phyloP scores from a whole-genome alignment of 2,797 vertebrate species.

The Odontamblyopus lacepedii region DNA sequence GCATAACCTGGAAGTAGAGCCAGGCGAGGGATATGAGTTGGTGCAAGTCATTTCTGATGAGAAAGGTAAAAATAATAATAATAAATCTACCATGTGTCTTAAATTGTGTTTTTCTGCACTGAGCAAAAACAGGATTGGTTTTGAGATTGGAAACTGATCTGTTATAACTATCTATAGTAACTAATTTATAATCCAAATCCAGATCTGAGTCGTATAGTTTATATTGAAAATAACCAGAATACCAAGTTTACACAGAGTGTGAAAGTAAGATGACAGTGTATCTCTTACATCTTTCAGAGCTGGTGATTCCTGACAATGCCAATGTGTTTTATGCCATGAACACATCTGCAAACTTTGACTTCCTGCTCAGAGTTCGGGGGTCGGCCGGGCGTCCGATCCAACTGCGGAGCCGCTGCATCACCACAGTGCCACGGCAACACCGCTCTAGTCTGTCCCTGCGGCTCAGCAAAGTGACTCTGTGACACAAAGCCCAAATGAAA shows the following conservation, averaged over 20 bases:
- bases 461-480: slow-evolving; percentile 87
- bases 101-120: neutral
- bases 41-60: slow-evolving; percentile 93
- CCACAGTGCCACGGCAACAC: slow-evolving; percentile 82
- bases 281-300: slow-evolving; percentile 71
- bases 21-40: slow-evolving; percentile 85
- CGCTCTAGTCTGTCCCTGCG: slow-evolving; percentile 82
- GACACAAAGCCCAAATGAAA: slow-evolving; percentile 50
- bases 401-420: slow-evolving; percentile 79
- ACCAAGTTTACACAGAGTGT: neutral
- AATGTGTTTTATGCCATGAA: slow-evolving; percentile 98
- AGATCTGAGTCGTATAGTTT: neutral
- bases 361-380: slow-evolving; percentile 86
- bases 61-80: slow-evolving; percentile 78
- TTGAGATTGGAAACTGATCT: neutral
- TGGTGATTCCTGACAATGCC: slow-evolving; percentile 88
- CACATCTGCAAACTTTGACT: slow-evolving; percentile 89
- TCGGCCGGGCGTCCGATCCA: slow-evolving; percentile 70
- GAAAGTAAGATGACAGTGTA: neutral
- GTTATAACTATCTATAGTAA: neutral
- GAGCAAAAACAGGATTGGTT: neutral
- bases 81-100: neutral
- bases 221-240: too few relatives aligned
- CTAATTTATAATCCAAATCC: neutral
- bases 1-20: slow-evolving; percentile 88